Conservation (phyloP, 2,888 invertebrate genomes). For the Apodemia hepburni region DNA sequence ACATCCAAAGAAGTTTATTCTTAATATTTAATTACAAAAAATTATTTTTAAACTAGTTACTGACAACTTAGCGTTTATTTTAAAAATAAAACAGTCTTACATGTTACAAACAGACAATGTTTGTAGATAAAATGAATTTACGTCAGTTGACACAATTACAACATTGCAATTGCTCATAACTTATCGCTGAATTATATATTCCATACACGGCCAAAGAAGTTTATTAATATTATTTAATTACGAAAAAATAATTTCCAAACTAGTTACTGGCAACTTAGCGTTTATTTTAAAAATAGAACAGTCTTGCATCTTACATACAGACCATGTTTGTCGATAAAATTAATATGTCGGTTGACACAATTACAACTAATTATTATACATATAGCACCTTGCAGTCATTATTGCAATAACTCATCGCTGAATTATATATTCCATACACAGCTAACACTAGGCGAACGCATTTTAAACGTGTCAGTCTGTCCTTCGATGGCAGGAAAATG, state of each 20-base stretch:
- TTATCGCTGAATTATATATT: constrained; percentile 34
- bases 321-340: constrained; percentile 17
- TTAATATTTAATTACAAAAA: background rate
- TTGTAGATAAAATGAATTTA: constrained; percentile 18
- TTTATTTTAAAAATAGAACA: background rate
- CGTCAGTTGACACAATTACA: constrained; percentile 24
- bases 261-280: background rate
- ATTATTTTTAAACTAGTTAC: background rate
- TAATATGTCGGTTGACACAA: constrained; percentile 23
- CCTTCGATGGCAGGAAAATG: constrained; percentile 67
- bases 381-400: constrained; percentile 28
- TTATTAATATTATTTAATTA: background rate
- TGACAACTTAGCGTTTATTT: background rate
- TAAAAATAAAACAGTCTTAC: background rate
- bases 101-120: constrained; percentile 3
- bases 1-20: no score
- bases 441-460: constrained; percentile 31
- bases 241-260: background rate
- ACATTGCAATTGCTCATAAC: constrained; percentile 26
- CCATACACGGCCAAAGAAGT: constrained; percentile 26
- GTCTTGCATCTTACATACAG: background rate
- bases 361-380: constrained; percentile 25
- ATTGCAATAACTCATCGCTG: constrained; percentile 33
- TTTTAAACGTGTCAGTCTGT: constrained; percentile 39
- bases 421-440: constrained; percentile 35